Evolutionary conservation across 2,113 vertebrate genomes (phyloP), one percentile per base, ranked within the genome.

Genomic region (Taurulus bubalis): DNA sequence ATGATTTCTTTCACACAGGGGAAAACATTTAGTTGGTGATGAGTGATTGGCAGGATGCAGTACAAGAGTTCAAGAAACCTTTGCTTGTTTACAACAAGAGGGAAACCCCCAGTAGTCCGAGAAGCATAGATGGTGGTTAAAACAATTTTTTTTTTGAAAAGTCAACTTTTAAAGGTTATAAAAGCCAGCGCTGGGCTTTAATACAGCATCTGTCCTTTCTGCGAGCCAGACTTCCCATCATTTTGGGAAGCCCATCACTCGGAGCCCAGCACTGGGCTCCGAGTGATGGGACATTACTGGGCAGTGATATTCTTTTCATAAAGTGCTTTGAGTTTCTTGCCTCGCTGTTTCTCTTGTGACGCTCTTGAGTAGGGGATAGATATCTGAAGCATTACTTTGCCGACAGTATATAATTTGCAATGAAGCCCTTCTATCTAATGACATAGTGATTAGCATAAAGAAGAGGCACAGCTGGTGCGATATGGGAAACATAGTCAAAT

Each of bases 401-500:
- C 12, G 30, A n/a, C 42, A 9, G 5, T 24, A 42, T n/a, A 64
- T 26, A 38, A 16, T 24, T 47, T 56, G 42, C n/a, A 12, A 16
- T 32, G 15, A 62, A 22, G 26, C 55, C 26, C 12, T 81, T 40
- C 7, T 38, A 22, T 72, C 12, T 69, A 53, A 59, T 77, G 26
- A 71, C 47, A 26, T n/a, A 65, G 47, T 45, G 26, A 68, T 16
- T 7, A 55, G 75, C 32, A 30, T 28, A 66, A 34, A 32, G 42
- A 76, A 69, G 28, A 65, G 30, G 49, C 69, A 38, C 65, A 75
- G 65, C 53, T 81, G 65, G 34, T 76, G 79, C 58, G 60, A 3
- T 40, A 58, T 69, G 51, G 55, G 4, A 86, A 20, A 22, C 9
- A 1, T 7, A 42, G 3, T 34, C 15, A 15, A 58, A 28, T 75